Conservation (phyloP, 2,888 invertebrate species). For the Melanotus villosus region DNA sequence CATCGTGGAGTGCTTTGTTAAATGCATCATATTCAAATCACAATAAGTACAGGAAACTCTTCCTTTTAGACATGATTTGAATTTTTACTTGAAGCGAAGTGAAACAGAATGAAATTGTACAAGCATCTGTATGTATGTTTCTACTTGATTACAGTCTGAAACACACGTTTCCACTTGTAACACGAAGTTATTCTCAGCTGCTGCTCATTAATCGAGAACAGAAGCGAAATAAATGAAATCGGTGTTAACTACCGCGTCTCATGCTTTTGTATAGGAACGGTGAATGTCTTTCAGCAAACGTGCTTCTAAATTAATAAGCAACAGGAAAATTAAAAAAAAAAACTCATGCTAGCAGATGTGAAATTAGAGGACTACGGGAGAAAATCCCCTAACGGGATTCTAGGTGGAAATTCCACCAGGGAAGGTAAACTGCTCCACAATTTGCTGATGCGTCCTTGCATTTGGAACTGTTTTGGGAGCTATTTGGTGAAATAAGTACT, state of each 20-base stretch:
- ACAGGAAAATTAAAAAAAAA: constrained; percentile 1
- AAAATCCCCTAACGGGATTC: neutral
- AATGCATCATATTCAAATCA: neutral
- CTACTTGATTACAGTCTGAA: neutral
- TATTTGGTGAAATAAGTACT: neutral
- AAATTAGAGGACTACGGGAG: neutral
- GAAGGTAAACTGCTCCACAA: constrained; percentile 1
- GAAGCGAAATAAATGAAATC: constrained; percentile 4
- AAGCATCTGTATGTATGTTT: neutral
- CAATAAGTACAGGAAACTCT: neutral
- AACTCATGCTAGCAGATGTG: constrained; percentile 1
- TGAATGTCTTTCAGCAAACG: neutral
- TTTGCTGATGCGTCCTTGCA: neutral
- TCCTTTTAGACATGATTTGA: neutral
- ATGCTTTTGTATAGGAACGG: neutral
- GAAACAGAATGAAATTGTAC: neutral
- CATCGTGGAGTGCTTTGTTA: neutral
- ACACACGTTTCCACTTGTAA: neutral
- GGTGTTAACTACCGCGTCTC: neutral
- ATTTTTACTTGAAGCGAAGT: neutral
- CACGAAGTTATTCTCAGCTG: neutral
- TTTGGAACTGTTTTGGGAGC: neutral
- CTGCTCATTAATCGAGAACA: neutral
- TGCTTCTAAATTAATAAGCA: neutral
- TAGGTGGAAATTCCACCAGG: neutral